Base-by-base conservation (phyloP, 2,113 vertebrate species). In the Colinus virginianus region DNA sequence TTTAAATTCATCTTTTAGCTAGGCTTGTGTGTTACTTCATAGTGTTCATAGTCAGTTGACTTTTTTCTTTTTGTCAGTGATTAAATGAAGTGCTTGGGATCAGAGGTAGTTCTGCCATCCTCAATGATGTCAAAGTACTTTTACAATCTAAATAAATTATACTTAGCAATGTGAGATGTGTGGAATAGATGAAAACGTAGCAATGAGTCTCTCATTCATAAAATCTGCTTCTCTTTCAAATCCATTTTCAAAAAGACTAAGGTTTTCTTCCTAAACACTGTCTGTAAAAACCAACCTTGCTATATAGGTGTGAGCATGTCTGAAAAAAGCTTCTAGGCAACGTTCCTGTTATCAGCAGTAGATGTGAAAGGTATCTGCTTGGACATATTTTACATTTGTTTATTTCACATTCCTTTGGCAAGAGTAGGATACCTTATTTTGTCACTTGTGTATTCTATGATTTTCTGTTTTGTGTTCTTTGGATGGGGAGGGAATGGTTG, bases 311-410 rank as follows among this genome's bases (percentile, higher is more conserved):
- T 59, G 32, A 78, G 63, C 0, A 1, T 38, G 25, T 70, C 28
- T 68, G 59, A 87, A 91, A 87, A 90, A 80, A 26, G 11, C 36
- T 93, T 91, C 68, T 77, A 68, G 68, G 36, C 46, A 85, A 32
- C 19, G 58, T 81, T 91, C 88, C 46, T 86, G 30, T 83, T 94
- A 80, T 38, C 62, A 71, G 17, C 38, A 70, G 30, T 49, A 90
- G 53, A 69, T 82, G 36, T 2, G 38, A 46, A 90, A 82, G 40
- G 49, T 72, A 38, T 75, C 38, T 91, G 18, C 19, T 87, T 81
- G 45, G 23, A 36, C 58, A 78, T 87, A 87, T 2, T 88, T 70
- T 53, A 13, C 19, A 19, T 75, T 91, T 4, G 70, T 92, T 84
- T 82, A 45, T 77, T 90, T 80, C 59, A 74, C 14, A 23, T 90